Evolutionary conservation across 1,140 invertebrate species (phyloP).

Genomic region (Anoplolepis gracilipes): DNA sequence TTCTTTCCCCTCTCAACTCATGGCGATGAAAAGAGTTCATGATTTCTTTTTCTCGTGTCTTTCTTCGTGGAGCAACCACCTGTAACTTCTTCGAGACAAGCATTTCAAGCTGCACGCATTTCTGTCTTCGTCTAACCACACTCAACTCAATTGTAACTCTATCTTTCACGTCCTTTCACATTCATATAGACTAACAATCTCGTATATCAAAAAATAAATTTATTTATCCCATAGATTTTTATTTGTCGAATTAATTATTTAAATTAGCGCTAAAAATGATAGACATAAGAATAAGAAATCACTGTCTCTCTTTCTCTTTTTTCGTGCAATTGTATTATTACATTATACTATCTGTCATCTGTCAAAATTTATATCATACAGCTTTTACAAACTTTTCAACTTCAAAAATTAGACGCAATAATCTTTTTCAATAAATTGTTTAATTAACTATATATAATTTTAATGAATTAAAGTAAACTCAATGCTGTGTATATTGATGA

Average conservation of each 20-base stretch:
- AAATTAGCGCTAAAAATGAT: not conserved
- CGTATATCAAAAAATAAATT: not conserved
- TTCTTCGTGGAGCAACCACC: conserved; percentile 70
- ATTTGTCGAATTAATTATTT: not conserved
- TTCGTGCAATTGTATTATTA: not conserved
- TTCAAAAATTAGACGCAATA: not conserved
- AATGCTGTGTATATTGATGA: not conserved
- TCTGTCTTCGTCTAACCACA: not conserved
- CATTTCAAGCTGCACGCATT: conserved; percentile 41
- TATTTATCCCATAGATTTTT: not conserved
- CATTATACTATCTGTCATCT: not conserved
- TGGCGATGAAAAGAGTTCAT: not conserved
- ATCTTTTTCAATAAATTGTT: not conserved
- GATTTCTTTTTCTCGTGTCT: conserved; percentile 50
- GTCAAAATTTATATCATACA: conserved; percentile 14
- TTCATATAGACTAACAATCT: not conserved
- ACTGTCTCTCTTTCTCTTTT: no score
- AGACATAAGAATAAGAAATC: not conserved
- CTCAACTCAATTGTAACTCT: not conserved
- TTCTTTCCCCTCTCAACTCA: not conserved
- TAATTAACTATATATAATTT: conserved; percentile 9
- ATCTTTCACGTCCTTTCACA: not conserved
- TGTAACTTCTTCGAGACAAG: conserved; percentile 67
- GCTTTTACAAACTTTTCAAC: not conserved
- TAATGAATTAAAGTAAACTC: not conserved